Evolutionary conservation across 2,797 vertebrate species (phyloP), one percentile per base, ranked within the genome.

Genomic region (Coracias cyanogaster): DNA sequence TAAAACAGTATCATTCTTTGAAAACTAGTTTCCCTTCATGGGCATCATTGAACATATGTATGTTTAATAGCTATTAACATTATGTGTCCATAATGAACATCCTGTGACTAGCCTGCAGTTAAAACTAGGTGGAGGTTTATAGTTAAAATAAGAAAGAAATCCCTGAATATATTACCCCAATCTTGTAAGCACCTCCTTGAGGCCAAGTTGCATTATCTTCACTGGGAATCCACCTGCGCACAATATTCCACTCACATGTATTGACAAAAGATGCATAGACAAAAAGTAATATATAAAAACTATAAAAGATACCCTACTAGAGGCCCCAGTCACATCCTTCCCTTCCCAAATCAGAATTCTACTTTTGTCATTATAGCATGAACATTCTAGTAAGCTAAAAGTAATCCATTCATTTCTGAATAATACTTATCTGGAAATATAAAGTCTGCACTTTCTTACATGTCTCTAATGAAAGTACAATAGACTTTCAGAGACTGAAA

Each of bases 231-330:
- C 33, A 51, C 33, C 33, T 49, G 26, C 77, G 33, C 31, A 57
- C n/a, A 24, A 5, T 6, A 54, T 26, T 66, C 48, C 25, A 64
- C 21, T 8, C 5, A 10, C 0, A 0, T 7, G 5, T 12, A 29
- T 69, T 2, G 3, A 43, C 0, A 3, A 31, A 82, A 69, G 33
- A 37, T 11, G 48, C 2, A 22, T 3, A 33, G 51, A 46, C 15
- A 73, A 76, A 89, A 67, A 66, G 37, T 10, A 49, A 52, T 2
- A 20, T 0, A n/a, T 5, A 18, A 31, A 58, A 82, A 15, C 16
- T 54, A 70, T 5, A 28, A 69, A 31, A 69, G 7, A 22, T 25
- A 64, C 11, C 9, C 12, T 33, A 7, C 6, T 69, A 66, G 82
- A 52, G 18, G 28, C 19, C 82, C 16, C 37, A 25, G 58, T 43